These are phyloP conservation scores for Corynorhinus townsendii DNA, from an alignment of 2,113 vertebrate genomes.

Conservation along the genomic window DNA sequence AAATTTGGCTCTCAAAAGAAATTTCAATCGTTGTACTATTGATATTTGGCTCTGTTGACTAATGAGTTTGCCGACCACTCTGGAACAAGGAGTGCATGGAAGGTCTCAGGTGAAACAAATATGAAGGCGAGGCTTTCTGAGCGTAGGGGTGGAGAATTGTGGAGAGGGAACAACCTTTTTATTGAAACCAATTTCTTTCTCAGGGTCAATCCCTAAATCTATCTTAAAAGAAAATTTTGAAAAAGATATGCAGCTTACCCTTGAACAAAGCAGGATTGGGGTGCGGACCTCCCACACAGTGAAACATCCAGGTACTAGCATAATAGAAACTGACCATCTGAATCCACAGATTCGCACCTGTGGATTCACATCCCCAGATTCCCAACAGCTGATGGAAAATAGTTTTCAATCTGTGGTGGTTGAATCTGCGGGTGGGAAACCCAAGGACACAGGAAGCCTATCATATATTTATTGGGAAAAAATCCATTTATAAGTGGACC, in stretches of 20 bases:
- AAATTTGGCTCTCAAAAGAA: too few relatives aligned
- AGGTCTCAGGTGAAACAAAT: background rate
- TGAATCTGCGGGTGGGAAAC: background rate
- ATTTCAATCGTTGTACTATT: too few relatives aligned
- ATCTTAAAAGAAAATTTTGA: background rate
- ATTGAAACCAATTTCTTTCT: background rate
- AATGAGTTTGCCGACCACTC: too few relatives aligned
- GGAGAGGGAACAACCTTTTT: background rate
- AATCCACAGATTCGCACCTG: background rate
- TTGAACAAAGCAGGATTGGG: background rate
- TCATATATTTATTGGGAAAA: background rate
- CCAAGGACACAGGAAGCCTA: background rate
- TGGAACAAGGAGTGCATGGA: background rate
- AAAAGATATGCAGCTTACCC: background rate
- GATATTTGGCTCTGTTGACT: too few relatives aligned
- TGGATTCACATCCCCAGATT: background rate
- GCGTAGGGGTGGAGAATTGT: background rate
- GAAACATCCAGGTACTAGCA: too few relatives aligned
- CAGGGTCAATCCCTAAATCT: background rate
- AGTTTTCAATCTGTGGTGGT: background rate
- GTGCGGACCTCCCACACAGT: background rate
- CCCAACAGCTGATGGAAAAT: background rate
- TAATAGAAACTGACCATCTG: background rate
- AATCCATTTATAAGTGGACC: background rate
- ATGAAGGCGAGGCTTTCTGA: background rate